Evolutionary conservation across 2,113 vertebrate species (phyloP).

Genomic region (Eretmochelys imbricata): DNA sequence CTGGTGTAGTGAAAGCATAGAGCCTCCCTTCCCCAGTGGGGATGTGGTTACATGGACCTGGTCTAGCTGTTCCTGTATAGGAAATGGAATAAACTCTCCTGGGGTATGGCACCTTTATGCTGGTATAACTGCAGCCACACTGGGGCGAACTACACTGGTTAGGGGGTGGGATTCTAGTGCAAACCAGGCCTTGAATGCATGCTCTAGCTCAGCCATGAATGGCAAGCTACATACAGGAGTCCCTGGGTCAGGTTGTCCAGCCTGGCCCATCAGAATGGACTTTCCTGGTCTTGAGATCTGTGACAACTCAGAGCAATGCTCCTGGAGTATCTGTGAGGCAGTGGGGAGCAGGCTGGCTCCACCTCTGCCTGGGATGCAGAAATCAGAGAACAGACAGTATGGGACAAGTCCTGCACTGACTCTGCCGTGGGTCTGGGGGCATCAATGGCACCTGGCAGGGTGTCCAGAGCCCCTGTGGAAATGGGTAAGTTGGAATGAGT

Average conservation of each 20-base stretch:
- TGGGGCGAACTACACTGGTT: neutral
- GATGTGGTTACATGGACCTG: neutral
- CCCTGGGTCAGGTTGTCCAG: neutral
- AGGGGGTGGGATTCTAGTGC: neutral
- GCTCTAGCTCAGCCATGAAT: neutral
- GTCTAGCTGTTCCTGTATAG: neutral
- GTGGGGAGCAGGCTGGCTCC: neutral
- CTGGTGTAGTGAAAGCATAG: neutral
- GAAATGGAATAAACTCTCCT: neutral
- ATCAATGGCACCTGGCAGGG: neutral
- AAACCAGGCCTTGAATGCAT: neutral
- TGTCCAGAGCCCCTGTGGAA: neutral
- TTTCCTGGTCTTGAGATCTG: neutral
- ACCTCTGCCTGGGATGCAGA: neutral
- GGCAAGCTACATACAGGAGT: neutral
- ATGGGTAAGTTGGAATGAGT: neutral
- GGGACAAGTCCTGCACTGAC: neutral
- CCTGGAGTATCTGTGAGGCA: neutral
- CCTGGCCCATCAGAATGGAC: neutral
- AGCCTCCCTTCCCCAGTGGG: neutral
- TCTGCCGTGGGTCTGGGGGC: neutral
- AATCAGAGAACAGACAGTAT: neutral
- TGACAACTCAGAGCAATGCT: neutral
- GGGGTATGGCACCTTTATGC: neutral
- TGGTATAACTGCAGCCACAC: neutral